Percentiles rank a stretch among this genome's conserved stretches.
Evolutionary conservation across 2,113 vertebrate genomes (phyloP).

Genomic region (Oreocharis arfaki): DNA sequence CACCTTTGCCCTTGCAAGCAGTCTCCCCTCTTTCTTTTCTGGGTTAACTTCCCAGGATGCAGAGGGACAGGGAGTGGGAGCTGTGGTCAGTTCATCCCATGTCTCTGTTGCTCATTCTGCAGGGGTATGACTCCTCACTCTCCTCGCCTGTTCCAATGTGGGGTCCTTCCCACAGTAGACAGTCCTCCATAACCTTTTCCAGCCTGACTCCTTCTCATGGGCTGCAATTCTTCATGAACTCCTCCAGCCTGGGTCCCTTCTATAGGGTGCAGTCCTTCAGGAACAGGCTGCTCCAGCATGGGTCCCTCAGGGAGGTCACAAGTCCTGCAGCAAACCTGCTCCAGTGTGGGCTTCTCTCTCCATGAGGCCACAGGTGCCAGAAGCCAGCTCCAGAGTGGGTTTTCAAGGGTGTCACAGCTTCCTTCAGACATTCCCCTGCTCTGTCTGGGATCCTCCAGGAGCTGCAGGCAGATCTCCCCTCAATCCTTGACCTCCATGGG

Average conservation of each 20-base stretch:
- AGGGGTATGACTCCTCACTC: neutral
- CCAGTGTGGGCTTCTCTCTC: neutral
- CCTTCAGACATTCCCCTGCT: neutral
- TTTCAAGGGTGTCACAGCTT: neutral
- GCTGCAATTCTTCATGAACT: neutral
- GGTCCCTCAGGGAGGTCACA: neutral
- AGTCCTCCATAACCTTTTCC: neutral
- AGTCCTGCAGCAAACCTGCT: neutral
- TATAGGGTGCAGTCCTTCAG: neutral
- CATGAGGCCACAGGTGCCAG: rapidly evolving
- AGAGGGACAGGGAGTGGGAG: neutral
- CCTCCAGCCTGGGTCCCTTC: neutral
- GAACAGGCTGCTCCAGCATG: rapidly evolving
- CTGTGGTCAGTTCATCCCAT: neutral
- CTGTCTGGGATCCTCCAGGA: rapidly evolving
- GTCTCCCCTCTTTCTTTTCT: neutral
- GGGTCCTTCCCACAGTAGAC: neutral
- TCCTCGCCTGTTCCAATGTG: neutral
- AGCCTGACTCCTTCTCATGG: neutral
- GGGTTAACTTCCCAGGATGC: neutral
- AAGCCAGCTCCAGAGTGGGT: neutral
- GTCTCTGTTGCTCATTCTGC: neutral
- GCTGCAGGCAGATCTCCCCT: neutral
- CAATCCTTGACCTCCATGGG: rapidly evolving
- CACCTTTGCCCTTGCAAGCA: neutral